Base-by-base conservation (phyloP, 2,113 vertebrate species). In the Poecile atricapillus region DNA sequence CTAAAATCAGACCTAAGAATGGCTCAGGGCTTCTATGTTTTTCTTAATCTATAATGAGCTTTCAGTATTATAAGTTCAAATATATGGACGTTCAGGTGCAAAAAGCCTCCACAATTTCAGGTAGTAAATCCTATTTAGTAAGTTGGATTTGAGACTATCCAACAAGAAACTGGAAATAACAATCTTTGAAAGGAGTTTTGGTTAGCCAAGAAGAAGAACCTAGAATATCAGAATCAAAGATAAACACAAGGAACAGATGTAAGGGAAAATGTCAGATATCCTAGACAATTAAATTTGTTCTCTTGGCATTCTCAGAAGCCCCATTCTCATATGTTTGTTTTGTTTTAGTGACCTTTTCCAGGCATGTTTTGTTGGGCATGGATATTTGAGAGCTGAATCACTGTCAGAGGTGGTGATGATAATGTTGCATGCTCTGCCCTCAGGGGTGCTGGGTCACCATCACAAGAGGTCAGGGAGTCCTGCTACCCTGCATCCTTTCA, bases 261-360 rank as follows among this genome's bases (percentile, higher is more conserved):
- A 95, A 90, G 43, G n/a, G n/a, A 94, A 90, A 93, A 91, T 84
- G 62, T 87, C 81, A 94, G 44, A 18, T 82, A 80, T 64, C 41
- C 16, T 60, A 46, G 28, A 75, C 49, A 93, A 75, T 87, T 91
- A 87, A 50, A 79, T 93, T 89, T 80, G 21, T 47, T 85, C 53
- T 84, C 21, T 75, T 85, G 50, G 37, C 49, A 62, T 94, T 94
- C 74, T 93, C 46, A 80, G 41, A 80, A 87, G 55, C 30, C 43
- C 39, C 13, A 2, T 65, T 87, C 50, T 79, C 4, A 0, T 67
- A 47, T 71, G 63, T 76, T 96, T 11, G 0, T 52, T 94, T 75
- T 79, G 52, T 31, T 92, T 85, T 62, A 79, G 53, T 90, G 91
- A 82, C 82, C 78, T 95, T 94, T 94, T 84, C 28, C 46, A 93